Evolutionary conservation across 2,797 vertebrate genomes (phyloP).

Genomic region (Gastrophryne carolinensis): DNA sequence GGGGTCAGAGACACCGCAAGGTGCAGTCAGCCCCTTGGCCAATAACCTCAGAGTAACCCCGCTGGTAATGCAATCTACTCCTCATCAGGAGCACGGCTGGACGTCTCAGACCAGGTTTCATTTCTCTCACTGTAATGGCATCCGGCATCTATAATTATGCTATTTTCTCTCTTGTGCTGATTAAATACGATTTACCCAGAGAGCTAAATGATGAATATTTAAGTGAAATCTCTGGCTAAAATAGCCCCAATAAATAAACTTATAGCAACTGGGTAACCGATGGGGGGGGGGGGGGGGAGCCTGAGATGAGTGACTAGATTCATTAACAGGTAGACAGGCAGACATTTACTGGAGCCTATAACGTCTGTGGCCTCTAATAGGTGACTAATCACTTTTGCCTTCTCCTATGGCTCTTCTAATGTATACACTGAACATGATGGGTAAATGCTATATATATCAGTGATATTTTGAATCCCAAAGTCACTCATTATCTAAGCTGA

Average conservation of each 20-base stretch:
- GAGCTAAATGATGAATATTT: conserved; percentile 72
- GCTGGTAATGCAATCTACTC: conserved; percentile 56
- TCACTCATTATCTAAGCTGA: too few species aligned
- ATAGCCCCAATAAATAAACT: conserved; percentile 70
- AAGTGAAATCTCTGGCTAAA: conserved; percentile 62
- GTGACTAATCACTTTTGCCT: conserved; percentile 15
- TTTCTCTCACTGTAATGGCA: conserved; percentile 89
- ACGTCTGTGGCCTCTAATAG: conserved; percentile 12
- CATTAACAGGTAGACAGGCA: conserved; percentile 55
- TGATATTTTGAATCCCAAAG: too few species aligned
- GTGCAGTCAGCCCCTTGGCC: conserved; percentile 55
- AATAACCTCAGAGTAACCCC: conserved; percentile 67
- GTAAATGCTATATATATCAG: too few species aligned
- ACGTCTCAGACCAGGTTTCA: conserved; percentile 73
- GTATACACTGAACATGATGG: neutral
- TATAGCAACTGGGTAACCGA: conserved; percentile 48
- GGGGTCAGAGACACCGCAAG: conserved; percentile 55
- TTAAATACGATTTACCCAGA: conserved; percentile 76
- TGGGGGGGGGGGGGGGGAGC: conserved; percentile 18
- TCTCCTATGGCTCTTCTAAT: conserved; percentile 6
- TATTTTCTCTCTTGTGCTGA: conserved; percentile 87
- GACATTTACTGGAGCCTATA: neutral
- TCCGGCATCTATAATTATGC: conserved; percentile 90
- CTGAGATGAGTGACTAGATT: conserved; percentile 54
- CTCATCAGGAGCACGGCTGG: conserved; percentile 62